These are phyloP conservation scores for Harpalus rufipes DNA, from an alignment of 2,888 invertebrate genomes.

Conservation along the genomic window DNA sequence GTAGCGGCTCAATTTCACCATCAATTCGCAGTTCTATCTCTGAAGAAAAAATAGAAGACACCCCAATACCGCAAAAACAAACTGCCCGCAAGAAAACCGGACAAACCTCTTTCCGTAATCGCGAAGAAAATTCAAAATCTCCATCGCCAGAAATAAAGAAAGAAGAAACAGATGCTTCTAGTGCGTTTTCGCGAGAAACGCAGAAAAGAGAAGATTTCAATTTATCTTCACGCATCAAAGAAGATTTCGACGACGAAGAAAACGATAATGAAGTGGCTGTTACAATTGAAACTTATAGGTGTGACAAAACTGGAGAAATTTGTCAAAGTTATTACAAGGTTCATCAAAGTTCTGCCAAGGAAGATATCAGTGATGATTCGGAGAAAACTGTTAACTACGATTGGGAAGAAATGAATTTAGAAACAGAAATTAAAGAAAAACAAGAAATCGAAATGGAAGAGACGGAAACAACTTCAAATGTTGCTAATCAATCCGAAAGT, in stretches of 20 bases:
- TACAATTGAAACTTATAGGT: conserved; percentile 34
- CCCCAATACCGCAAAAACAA: background rate
- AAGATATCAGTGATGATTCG: conserved; percentile 4
- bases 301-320: conserved; percentile 41
- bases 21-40: background rate
- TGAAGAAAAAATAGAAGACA: background rate
- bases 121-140: background rate
- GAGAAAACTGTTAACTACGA: background rate
- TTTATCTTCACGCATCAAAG: conserved; percentile 1
- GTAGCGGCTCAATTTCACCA: background rate
- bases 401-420: background rate
- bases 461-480: background rate
- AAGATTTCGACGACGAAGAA: conserved; percentile 25
- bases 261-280: background rate
- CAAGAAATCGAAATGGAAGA: background rate
- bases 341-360: background rate
- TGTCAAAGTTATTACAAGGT: conserved; percentile 15
- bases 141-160: background rate
- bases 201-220: background rate
- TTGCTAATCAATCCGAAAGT: background rate
- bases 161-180: background rate
- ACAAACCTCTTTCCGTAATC: background rate
- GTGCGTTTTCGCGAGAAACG: background rate
- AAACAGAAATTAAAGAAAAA: background rate
- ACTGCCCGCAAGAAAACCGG: conserved; percentile 1